Percentiles rank a stretch among this genome's conserved stretches.
These are phyloP conservation scores for Thymelicus lineola DNA, from an alignment of 2,888 invertebrate species.

Conservation along the genomic window DNA sequence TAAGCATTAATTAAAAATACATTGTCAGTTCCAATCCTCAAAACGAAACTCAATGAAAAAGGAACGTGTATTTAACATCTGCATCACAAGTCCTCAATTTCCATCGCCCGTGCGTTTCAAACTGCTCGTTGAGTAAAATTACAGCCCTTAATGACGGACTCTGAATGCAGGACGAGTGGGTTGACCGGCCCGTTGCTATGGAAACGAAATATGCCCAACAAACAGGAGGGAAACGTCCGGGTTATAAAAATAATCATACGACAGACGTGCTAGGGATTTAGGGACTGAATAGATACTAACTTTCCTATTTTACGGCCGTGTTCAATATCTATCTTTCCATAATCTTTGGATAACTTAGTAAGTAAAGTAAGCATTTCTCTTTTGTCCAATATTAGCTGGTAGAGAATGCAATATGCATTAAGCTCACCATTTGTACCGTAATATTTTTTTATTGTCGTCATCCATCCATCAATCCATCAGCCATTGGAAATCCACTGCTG, in stretches of 20 bases:
- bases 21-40: neutral
- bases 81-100: neutral
- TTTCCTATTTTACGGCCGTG: too few relatives aligned
- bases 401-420: too few relatives aligned
- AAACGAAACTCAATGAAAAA: neutral
- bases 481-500: too few relatives aligned
- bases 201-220: conserved; percentile 53
- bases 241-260: conserved; percentile 12
- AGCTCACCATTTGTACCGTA: too few relatives aligned
- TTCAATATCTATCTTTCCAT: too few relatives aligned
- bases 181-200: conserved; percentile 46
- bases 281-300: too few relatives aligned
- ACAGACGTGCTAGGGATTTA: neutral
- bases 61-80: neutral
- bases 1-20: neutral
- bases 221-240: conserved; percentile 13
- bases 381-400: too few relatives aligned
- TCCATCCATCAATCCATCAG: too few relatives aligned
- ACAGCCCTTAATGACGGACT: conserved; percentile 25
- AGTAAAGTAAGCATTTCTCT: too few relatives aligned
- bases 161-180: conserved; percentile 29
- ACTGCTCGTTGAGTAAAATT: conserved; percentile 24
- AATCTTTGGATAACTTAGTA: too few relatives aligned
- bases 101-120: neutral
- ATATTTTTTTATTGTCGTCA: too few relatives aligned